These are phyloP conservation scores for Nycteola revayana DNA, from an alignment of 2,888 invertebrate genomes.

Conservation along the genomic window DNA sequence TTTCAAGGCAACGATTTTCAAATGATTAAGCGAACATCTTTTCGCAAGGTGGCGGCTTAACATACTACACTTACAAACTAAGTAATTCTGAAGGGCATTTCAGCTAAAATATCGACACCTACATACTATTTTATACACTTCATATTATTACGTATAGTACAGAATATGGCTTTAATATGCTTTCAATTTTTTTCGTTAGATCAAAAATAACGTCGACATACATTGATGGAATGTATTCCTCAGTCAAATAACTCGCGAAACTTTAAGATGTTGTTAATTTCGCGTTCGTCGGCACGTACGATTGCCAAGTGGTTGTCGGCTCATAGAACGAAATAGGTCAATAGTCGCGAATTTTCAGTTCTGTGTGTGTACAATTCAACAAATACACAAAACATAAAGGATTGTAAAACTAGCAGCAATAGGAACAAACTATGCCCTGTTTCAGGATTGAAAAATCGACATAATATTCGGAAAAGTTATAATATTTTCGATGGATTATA, in stretches of 20 bases:
- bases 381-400: too few species aligned
- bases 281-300: conserved; percentile 4
- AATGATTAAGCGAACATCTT: conserved; percentile 57
- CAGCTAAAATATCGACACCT: conserved; percentile 33
- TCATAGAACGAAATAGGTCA: conserved; percentile 7
- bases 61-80: conserved; percentile 22
- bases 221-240: conserved; percentile 3
- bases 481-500: too few species aligned
- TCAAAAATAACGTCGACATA: conserved; percentile 6
- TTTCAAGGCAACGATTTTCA: conserved; percentile 69
- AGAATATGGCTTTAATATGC: conserved; percentile 23
- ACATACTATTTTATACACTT: conserved; percentile 29
- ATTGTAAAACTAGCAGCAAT: too few species aligned
- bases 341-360: conserved; percentile 14
- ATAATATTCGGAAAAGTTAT: too few species aligned
- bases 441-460: too few species aligned
- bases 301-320: conserved; percentile 5
- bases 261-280: conserved; percentile 2
- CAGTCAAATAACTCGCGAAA: conserved; percentile 2
- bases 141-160: conserved; percentile 27
- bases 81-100: conserved; percentile 25
- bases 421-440: too few species aligned
- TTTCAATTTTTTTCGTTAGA: conserved; percentile 4
- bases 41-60: conserved; percentile 45
- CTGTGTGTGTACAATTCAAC: conserved; percentile 11